A percentile compares a stretch with the other conserved stretches of the same genome.
These are phyloP conservation scores for Lithophane socia DNA, from an alignment of 2,888 invertebrate genomes.

Conservation along the genomic window DNA sequence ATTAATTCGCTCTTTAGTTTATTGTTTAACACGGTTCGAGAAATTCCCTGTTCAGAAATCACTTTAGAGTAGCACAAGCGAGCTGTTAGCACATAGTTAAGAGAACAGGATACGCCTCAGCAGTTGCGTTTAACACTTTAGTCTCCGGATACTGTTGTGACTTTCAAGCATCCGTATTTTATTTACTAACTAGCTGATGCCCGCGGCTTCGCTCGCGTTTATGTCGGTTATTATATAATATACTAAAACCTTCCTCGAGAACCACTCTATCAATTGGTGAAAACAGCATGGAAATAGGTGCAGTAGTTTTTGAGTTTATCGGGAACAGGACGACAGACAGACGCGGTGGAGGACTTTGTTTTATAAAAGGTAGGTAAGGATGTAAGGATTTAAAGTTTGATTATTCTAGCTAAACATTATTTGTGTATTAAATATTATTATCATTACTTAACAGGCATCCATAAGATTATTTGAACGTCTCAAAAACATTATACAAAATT, in stretches of 20 bases:
- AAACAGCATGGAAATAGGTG: too few species aligned
- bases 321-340: too few species aligned
- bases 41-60: conserved; percentile 62
- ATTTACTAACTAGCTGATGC: neutral
- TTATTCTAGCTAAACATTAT: neutral
- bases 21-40: conserved; percentile 66
- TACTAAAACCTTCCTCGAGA: too few species aligned
- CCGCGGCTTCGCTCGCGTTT: too few species aligned
- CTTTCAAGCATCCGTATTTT: conserved; percentile 1
- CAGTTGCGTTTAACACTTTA: conserved; percentile 30
- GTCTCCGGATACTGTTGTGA: conserved; percentile 34
- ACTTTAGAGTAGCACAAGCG: conserved; percentile 46
- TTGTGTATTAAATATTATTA: conserved; percentile 10
- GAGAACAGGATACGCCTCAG: conserved; percentile 49
- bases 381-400: conserved; percentile 2
- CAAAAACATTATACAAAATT: conserved; percentile 34
- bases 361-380: too few species aligned
- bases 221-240: too few species aligned
- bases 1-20: conserved; percentile 71
- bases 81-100: conserved; percentile 54
- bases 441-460: neutral
- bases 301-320: too few species aligned
- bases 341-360: too few species aligned
- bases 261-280: too few species aligned
- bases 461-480: conserved; percentile 9